A percentile compares a stretch with the other conserved stretches of the same genome.
These are phyloP conservation scores for Leptobrachium leishanense DNA, from an alignment of 2,113 vertebrate species.

Conservation along the genomic window DNA sequence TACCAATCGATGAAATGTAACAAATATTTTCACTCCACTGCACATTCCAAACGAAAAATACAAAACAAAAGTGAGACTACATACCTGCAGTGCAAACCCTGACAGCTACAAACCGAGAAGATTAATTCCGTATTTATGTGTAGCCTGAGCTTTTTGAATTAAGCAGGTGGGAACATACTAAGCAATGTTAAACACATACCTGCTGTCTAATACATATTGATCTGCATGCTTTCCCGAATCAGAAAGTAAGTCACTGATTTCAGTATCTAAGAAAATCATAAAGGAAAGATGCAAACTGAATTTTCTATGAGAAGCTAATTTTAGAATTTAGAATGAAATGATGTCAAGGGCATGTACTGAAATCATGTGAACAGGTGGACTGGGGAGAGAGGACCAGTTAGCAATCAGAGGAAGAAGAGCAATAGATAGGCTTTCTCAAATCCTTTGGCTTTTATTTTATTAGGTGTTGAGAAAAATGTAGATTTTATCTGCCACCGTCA, in stretches of 20 bases:
- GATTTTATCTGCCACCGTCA: conserved; percentile 44
- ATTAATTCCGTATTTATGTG: conserved; percentile 56
- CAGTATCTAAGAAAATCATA: background rate
- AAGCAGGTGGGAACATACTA: conserved; percentile 5
- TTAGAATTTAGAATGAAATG: background rate
- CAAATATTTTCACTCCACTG: conserved; percentile 55
- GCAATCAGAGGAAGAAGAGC: conserved; percentile 18
- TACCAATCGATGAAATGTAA: conserved; percentile 41
- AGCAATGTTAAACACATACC: background rate
- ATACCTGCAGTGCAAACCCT: conserved; percentile 47
- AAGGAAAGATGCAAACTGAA: background rate
- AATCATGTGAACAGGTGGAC: background rate
- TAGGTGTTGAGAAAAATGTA: conserved; percentile 50
- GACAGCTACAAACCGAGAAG: conserved; percentile 57
- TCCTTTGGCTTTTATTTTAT: conserved; percentile 44
- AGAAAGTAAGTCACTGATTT: background rate
- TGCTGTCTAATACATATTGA: background rate
- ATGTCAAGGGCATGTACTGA: background rate
- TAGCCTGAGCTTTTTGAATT: conserved; percentile 33
- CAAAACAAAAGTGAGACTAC: conserved; percentile 48
- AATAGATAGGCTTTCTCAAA: conserved; percentile 28
- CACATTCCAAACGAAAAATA: conserved; percentile 58
- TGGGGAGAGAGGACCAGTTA: background rate
- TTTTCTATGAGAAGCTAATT: background rate
- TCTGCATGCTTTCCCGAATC: background rate